Evolutionary conservation across 2,888 invertebrate genomes (phyloP).

Genomic region (Sialis fuliginosa): DNA sequence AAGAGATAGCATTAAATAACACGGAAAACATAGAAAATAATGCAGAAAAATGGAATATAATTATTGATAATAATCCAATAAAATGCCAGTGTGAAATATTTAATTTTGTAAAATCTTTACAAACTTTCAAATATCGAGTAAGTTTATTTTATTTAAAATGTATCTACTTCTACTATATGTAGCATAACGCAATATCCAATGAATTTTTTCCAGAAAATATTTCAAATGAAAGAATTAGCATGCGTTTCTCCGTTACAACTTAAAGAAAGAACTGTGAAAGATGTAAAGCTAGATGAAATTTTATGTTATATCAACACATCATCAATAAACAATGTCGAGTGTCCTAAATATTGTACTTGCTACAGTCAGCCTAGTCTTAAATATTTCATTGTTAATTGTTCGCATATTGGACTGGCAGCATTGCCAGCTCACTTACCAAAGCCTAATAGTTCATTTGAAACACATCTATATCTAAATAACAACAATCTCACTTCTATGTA

Average conservation of each 20-base stretch:
- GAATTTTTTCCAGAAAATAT: no score
- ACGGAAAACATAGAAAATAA: no score
- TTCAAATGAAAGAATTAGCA: not conserved
- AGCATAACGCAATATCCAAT: no score
- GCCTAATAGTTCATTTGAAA: constrained; percentile 6
- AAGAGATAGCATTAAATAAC: no score
- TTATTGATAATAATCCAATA: no score
- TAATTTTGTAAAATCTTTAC: no score
- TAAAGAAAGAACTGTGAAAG: constrained; percentile 15
- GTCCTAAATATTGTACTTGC: constrained; percentile 35
- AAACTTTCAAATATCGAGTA: no score
- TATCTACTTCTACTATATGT: no score
- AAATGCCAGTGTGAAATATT: no score
- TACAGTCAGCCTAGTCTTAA: constrained; percentile 19
- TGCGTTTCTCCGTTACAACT: constrained; percentile 25
- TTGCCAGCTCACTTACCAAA: no score
- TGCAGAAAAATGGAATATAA: no score
- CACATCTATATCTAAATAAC: constrained; percentile 27
- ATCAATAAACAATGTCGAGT: constrained; percentile 16
- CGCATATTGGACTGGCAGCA: constrained; percentile 9
- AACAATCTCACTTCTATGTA: constrained; percentile 25
- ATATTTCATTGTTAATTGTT: constrained; percentile 35
- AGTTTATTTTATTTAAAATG: no score
- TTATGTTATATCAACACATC: constrained; percentile 26
- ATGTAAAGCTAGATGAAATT: constrained; percentile 26